Evolutionary conservation across 2,797 vertebrate species (phyloP).

Genomic region (Monodelphis domestica): DNA sequence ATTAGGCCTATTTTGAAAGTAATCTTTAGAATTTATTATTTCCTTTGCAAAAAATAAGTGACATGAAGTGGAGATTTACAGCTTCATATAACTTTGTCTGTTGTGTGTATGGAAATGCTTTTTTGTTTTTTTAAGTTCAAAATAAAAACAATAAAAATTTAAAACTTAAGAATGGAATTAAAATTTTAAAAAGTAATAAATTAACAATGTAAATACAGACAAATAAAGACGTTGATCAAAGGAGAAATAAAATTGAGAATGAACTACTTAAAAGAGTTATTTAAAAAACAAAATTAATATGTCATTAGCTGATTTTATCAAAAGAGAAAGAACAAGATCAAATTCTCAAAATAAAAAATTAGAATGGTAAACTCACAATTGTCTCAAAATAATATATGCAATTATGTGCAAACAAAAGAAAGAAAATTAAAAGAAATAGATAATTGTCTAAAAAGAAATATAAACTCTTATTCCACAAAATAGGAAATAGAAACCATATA

Average conservation of each 20-base stretch:
- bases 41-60: not conserved
- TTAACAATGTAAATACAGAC: not conserved
- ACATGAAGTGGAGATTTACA: not conserved
- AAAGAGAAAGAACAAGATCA: not conserved
- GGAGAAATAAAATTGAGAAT: not conserved
- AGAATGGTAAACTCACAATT: not conserved
- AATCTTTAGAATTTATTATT: not conserved
- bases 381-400: not conserved
- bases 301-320: not conserved
- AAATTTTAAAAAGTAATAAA: not conserved
- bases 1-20: not conserved
- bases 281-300: not conserved
- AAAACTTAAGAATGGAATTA: not conserved
- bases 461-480: not conserved
- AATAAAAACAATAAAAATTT: not conserved
- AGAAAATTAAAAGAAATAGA: not conserved
- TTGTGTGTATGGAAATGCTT: not conserved
- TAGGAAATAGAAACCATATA: not conserved
- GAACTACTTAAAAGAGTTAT: not conserved
- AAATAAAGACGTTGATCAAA: not conserved
- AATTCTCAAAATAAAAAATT: not conserved
- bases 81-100: not conserved
- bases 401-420: not conserved
- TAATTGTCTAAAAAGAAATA: not conserved
- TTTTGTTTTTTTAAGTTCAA: not conserved